These are phyloP conservation scores for Parnassius apollo DNA, from an alignment of 2,888 invertebrate genomes.

Conservation along the genomic window DNA sequence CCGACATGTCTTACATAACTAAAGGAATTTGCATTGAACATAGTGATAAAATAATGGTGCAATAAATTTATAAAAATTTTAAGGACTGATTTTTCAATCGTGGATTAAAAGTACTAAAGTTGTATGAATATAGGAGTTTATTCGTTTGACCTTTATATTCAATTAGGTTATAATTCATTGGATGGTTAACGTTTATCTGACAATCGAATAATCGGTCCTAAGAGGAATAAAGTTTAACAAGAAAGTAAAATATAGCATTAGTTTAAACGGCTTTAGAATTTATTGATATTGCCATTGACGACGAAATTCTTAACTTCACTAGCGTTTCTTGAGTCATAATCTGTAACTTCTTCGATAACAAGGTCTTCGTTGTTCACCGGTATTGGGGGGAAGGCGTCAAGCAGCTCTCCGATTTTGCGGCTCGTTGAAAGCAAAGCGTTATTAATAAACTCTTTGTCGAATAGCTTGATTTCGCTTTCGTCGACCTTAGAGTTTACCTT, in stretches of 20 bases:
- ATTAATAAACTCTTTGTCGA: conserved; percentile 48
- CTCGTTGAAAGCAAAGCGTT: conserved; percentile 63
- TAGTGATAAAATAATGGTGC: conserved; percentile 6
- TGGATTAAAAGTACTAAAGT: too few species aligned
- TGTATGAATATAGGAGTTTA: too few species aligned
- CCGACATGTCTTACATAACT: conserved; percentile 9
- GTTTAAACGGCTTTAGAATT: conserved; percentile 40
- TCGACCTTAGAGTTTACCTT: conserved; percentile 53
- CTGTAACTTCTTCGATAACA: conserved; percentile 65
- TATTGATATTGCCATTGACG: conserved; percentile 55
- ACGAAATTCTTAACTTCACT: conserved; percentile 69
- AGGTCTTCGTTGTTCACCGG: conserved; percentile 70
- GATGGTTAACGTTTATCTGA: too few species aligned
- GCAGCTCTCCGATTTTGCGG: conserved; percentile 63
- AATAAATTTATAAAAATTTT: conserved; percentile 1
- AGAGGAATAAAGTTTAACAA: conserved; percentile 9
- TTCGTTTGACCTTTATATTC: too few species aligned
- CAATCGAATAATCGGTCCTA: too few species aligned
- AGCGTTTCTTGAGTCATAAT: conserved; percentile 63
- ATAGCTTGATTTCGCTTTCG: conserved; percentile 43
- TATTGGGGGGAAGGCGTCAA: conserved; percentile 61
- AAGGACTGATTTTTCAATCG: too few species aligned
- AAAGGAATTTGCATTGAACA: conserved; percentile 16
- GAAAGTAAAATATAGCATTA: conserved; percentile 17
- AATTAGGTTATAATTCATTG: too few species aligned